phyloP scores from a whole-genome alignment of 2,113 vertebrate genomes.

The Triplophysa siluroides region DNA sequence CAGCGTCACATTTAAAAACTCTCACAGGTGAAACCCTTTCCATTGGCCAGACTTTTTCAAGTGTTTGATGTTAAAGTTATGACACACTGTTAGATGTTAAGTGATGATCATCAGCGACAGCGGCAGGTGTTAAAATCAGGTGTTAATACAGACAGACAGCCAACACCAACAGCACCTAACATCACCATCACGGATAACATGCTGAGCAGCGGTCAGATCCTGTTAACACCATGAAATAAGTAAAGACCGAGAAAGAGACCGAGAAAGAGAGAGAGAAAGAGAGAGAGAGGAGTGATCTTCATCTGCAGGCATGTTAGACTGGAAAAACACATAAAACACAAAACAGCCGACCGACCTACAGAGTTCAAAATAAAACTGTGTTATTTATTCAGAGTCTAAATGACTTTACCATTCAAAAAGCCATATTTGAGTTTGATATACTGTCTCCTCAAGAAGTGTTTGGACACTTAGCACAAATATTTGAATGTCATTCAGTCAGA shows the following conservation, averaged over 20 bases:
- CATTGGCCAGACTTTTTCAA: too few species aligned
- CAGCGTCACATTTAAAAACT: too few species aligned
- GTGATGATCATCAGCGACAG: slow-evolving; percentile 5
- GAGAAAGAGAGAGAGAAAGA: neutral
- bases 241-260: neutral
- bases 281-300: slow-evolving; percentile 35
- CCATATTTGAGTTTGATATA: slow-evolving; percentile 6
- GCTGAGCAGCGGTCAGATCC: slow-evolving; percentile 37
- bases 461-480: neutral
- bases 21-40: too few species aligned
- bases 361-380: slow-evolving; percentile 53
- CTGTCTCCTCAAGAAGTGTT: neutral
- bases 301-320: slow-evolving; percentile 44
- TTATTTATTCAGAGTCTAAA: slow-evolving; percentile 27
- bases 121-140: neutral
- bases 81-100: slow-evolving; percentile 23
- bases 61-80: neutral
- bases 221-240: slow-evolving; percentile 27
- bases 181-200: slow-evolving; percentile 49
- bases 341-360: slow-evolving; percentile 59
- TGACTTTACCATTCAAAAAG: slow-evolving; percentile 52
- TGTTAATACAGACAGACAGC: slow-evolving; percentile 25
- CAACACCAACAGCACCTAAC: slow-evolving; percentile 51
- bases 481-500: too few species aligned
- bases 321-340: slow-evolving; percentile 54